phyloP scores from a whole-genome alignment of 2,113 vertebrate genomes.

The Ochotona princeps region DNA sequence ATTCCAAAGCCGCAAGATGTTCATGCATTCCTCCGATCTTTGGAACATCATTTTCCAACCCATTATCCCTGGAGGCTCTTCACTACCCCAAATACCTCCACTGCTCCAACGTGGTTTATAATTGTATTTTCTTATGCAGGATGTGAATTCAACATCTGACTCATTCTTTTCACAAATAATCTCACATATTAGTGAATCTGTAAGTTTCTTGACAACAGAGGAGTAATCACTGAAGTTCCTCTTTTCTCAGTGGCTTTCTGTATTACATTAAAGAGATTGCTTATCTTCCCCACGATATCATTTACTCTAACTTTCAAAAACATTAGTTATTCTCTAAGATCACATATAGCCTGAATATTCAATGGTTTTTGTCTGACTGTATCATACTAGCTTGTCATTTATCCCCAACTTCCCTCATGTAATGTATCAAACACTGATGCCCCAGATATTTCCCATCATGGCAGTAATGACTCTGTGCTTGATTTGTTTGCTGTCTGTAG shows the following conservation, averaged over 20 bases:
- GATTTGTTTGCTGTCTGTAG: neutral
- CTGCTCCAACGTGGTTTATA: neutral
- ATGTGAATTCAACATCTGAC: neutral
- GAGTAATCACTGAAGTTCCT: neutral
- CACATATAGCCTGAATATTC: neutral
- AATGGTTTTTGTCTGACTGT: neutral
- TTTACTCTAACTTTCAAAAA: slow-evolving; percentile 10
- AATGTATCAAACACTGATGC: neutral
- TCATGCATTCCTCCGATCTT: neutral
- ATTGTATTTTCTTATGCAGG: neutral
- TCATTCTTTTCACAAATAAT: neutral
- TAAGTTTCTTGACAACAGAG: neutral
- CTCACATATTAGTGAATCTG: neutral
- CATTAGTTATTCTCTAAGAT: neutral
- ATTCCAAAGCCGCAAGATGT: neutral
- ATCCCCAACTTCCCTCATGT: neutral
- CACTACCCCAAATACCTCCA: neutral
- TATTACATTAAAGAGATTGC: slow-evolving; percentile 34
- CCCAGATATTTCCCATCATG: neutral
- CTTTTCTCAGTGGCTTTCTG: neutral
- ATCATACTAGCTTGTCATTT: neutral
- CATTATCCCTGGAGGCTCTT: neutral
- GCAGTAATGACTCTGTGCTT: neutral
- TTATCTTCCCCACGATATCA: neutral
- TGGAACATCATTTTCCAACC: neutral